These are phyloP conservation scores for Crocuta crocuta DNA, from an alignment of 2,113 vertebrate species.

Conservation along the genomic window DNA sequence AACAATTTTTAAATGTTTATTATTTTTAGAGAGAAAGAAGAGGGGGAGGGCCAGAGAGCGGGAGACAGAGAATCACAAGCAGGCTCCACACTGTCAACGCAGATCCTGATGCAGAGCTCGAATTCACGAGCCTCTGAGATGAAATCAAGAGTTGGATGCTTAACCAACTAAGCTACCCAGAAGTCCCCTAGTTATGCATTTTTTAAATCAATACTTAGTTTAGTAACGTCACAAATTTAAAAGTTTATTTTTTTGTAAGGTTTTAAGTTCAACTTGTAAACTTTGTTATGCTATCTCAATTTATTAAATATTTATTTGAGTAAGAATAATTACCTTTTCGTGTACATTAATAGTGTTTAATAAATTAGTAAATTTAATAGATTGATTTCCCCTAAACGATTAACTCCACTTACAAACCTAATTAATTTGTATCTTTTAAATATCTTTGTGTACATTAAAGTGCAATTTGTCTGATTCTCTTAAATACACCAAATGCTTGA, in stretches of 20 bases:
- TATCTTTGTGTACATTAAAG: conserved; percentile 18
- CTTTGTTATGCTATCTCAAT: not conserved
- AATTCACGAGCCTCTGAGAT: too few species aligned
- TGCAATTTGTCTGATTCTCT: not conserved
- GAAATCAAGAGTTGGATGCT: too few species aligned
- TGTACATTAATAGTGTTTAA: not conserved
- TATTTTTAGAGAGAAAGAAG: too few species aligned
- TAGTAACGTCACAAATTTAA: not conserved
- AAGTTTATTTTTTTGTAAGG: not conserved
- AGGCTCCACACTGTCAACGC: too few species aligned
- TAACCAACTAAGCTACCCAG: too few species aligned
- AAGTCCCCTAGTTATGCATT: not conserved
- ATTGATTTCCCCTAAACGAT: not conserved
- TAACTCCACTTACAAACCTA: conserved; percentile 2
- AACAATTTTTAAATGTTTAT: too few species aligned
- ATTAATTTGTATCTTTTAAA: not conserved
- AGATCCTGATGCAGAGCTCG: too few species aligned
- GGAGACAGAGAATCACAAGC: too few species aligned
- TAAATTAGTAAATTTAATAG: not conserved
- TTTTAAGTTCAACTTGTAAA: not conserved
- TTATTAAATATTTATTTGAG: not conserved
- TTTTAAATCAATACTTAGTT: not conserved
- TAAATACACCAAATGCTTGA: not conserved
- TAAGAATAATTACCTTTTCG: not conserved
- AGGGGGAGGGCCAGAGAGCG: too few species aligned